phyloP scores from a whole-genome alignment of 2,113 vertebrate species.

The Labeo rohita region DNA sequence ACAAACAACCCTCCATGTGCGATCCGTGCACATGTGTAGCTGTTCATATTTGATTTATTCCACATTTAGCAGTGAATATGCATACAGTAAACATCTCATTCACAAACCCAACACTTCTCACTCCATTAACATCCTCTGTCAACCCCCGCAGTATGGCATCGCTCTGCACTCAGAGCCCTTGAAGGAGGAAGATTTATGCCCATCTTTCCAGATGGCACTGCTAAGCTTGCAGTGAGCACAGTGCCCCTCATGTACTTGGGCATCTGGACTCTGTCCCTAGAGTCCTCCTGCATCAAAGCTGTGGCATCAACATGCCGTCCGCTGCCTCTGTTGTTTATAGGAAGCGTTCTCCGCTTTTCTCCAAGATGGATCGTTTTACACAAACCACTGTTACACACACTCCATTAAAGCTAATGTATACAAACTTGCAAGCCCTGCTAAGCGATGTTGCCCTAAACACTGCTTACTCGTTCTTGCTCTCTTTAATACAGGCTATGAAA shows the following conservation, averaged over 20 bases:
- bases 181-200: slow-evolving; percentile 34
- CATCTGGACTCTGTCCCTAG: slow-evolving; percentile 31
- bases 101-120: neutral
- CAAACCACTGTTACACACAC: slow-evolving; percentile 14
- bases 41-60: neutral
- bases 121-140: neutral
- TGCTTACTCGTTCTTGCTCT: slow-evolving; percentile 8
- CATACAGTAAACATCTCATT: slow-evolving; percentile 12
- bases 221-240: slow-evolving; percentile 42
- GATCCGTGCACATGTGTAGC: neutral
- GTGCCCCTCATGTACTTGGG: slow-evolving; percentile 12
- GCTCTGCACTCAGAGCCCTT: neutral
- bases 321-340: slow-evolving; percentile 19
- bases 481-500: slow-evolving; percentile 20
- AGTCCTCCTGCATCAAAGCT: slow-evolving; percentile 29
- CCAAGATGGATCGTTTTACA: slow-evolving; percentile 20
- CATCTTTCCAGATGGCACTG: slow-evolving; percentile 47
- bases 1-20: neutral
- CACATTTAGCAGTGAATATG: neutral
- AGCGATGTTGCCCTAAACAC: slow-evolving; percentile 17
- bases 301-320: slow-evolving; percentile 6
- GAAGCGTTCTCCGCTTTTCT: neutral
- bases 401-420: slow-evolving; percentile 29
- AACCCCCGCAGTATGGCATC: neutral
- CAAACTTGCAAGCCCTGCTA: neutral